Base-by-base conservation (phyloP, 2,113 vertebrate genomes). In the Barbus barbus region DNA sequence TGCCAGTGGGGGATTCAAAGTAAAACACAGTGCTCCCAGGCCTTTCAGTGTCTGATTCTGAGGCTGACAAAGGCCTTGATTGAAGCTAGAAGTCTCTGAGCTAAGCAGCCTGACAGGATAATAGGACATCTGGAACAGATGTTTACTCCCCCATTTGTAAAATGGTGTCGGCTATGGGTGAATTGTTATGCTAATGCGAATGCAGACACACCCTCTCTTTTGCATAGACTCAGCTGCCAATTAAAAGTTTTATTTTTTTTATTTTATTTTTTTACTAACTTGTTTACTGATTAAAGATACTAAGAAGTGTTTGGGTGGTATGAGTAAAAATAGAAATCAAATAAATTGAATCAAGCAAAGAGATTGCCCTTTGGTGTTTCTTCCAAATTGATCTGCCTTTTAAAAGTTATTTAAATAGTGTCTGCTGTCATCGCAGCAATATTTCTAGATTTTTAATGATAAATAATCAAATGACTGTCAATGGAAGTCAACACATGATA, bases 201-300 rank as follows among this genome's bases (percentile, higher is more conserved):
- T 24, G 56, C 73, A 83, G 84, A 92, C 85, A 88, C 87, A 80
- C 83, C 89, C 85, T 65, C 78, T 84, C 82, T 90, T 89, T 78
- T 86, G 84, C 85, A 83, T 83, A 88, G 82, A 63, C 60, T 83
- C 81, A 83, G 67, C 85, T 87, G 84, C 90, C 89, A 92, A 92
- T 93, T 93, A 93, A 94, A 90, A 93, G 87, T 71, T 77, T n/a
- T n/a, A n/a, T n/a, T n/a, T n/a, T n/a, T n/a, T n/a, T n/a, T 28
- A 38, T 60, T 61, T 3, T 4, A 36, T 67, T 78, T 77, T 69
- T 86, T 44, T 44, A 22, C 67, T 85, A 63, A 77, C 87, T 87
- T 28, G 60, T 81, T 73, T 60, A 65, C 75, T 56, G 81, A 86
- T 86, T 72, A 83, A 82, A 88, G 78, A 73, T 85, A 79, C 46